Base-by-base conservation (phyloP, 1,140 invertebrate genomes). In the Heterodera schachtii region DNA sequence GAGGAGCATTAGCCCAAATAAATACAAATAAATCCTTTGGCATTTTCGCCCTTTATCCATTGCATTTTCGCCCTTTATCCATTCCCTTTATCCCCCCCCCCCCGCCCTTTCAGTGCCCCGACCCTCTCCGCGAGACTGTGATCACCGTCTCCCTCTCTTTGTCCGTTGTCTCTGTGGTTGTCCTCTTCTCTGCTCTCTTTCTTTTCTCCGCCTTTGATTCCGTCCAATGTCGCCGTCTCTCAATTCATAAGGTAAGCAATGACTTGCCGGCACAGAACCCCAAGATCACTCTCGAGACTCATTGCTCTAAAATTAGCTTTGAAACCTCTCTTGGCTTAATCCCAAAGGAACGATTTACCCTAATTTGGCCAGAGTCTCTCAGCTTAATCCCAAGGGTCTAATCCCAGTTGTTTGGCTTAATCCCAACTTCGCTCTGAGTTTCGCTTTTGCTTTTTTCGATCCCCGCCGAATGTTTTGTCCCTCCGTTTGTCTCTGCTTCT, bases 191-290 rank as follows among this genome's bases (percentile, higher is more conserved):
- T 2, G 88, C 88, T 1, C 82, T 89, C 16, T 57, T 89, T 7
- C 87, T 89, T 43, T 89, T 90, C 69, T 89, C 86, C 43, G 75
- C 85, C 31, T 89, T 90, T 69, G 87, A 89, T 66, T 89, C 88
- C 21, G 84, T 89, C 44, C 88, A 89, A 80, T 87, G 86, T 64
- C 84, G 88, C 19, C 83, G 88, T n/a, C 75, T 89, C 21, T 90
- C 91, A 5, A 92, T 92, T 64, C 91, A 92, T 87, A 92, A 92
- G 46, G 75, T 76, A 3, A 11, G 7, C 7, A 31, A 31, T 31
- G 31, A 31, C 31, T 31, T 31, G 31, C 31, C 31, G 49, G 70
- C 3, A n/a, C 13, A 73, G 16, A 7, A 31, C 16, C 49, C 16
- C 19, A 47, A 21, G 71, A n/a, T 21, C 21, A n/a, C n/a, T 2